Base-by-base conservation (phyloP, 1,140 invertebrate species). In the Piezodorus guildinii region DNA sequence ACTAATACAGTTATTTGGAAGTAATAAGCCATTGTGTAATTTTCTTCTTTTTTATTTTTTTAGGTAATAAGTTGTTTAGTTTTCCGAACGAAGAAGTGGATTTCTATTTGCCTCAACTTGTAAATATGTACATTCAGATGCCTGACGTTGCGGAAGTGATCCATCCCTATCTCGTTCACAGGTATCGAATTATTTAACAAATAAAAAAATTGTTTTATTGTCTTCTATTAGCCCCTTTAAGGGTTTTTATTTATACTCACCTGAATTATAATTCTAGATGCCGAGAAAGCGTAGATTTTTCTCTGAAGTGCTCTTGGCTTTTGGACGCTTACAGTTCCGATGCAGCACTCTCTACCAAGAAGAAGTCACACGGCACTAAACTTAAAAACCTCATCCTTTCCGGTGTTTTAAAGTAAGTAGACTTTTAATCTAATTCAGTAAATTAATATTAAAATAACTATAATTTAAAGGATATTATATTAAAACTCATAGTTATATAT, bases 51-150 rank as follows among this genome's bases (percentile, higher is more conserved):
- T 3, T 49, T 49, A 19, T 23, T 56, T 39, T 78, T 79, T 56
- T 72, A 86, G 87, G 85, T 65, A 97, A 98, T 78, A 91, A 92
- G 76, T 83, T 99, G 75, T 98, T 98, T 76, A 94, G 87, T 76
- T 98, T 98, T 77, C 83, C 85, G 27, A 82, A 93, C 73, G 79
- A 81, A 67, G 91, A 97, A 68, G 91, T 98, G 43, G 95, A 99
- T 77, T 96, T 98, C 75, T 99, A 97, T 78, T 81, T 99, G 71
- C 96, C 96, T 46, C 96, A 99, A 76, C 75, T 99, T 70, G 87
- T 98, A 68, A 94, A 93, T 70, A 95, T 99, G 91, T 99, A 97
- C 73, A 92, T 98, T 77, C 94, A 98, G 76, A 94, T 96, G 83
- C 86, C 87, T 69, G 94, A 98, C 72, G 85, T 98, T 64, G 94